Evolutionary conservation across 1,140 invertebrate genomes (phyloP).

Genomic region (Procambarus virginalis): DNA sequence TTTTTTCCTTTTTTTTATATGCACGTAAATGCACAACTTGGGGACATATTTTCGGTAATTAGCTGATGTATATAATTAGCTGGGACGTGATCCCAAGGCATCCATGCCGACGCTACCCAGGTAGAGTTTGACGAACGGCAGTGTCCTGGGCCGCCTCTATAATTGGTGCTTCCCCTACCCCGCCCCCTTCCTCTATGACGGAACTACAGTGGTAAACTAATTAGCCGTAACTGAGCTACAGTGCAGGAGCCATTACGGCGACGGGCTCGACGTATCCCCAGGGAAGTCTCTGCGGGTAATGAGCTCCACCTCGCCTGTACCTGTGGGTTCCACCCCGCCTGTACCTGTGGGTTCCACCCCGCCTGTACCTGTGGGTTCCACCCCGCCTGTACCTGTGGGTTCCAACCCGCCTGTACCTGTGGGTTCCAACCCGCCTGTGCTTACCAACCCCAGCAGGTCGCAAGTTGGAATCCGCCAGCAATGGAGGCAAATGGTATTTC

Average conservation of each 20-base stretch:
- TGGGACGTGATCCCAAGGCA: background rate
- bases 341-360: no score
- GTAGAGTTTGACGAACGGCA: background rate
- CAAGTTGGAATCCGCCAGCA: no score
- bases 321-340: background rate
- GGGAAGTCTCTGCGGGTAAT: background rate
- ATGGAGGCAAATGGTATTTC: no score
- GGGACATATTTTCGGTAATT: conserved; percentile 22
- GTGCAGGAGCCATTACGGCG: background rate
- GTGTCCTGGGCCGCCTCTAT: background rate
- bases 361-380: background rate
- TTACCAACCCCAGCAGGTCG: no score
- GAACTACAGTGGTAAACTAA: conserved; percentile 7
- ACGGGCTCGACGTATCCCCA: background rate
- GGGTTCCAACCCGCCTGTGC: no score
- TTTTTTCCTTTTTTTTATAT: background rate
- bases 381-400: no score
- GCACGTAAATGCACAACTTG: background rate
- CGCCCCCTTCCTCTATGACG: background rate
- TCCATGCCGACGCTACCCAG: background rate
- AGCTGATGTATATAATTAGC: conserved; percentile 29
- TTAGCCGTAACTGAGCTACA: background rate
- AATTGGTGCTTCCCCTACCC: background rate
- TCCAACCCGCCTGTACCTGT: background rate
- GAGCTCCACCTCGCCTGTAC: background rate